Base-by-base conservation (phyloP, 2,797 vertebrate species). In the Cryptoprocta ferox region DNA sequence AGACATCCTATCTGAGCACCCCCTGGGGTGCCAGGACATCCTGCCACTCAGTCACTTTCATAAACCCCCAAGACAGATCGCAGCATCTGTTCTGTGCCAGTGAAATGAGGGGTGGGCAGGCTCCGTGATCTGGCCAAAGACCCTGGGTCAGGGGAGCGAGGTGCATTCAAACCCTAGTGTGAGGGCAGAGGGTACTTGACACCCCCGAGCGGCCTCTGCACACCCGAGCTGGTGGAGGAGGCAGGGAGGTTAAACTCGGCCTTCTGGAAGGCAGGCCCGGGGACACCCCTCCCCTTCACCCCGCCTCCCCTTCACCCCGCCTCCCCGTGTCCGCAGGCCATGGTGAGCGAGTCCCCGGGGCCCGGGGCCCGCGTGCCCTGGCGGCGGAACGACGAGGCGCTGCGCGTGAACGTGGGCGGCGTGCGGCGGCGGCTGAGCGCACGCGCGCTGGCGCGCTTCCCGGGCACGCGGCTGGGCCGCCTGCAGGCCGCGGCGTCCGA, bases 341-440 rank as follows among this genome's bases (percentile, higher is more conserved):
- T 95, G 96, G 81, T 83, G 88, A 94, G 82, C 63, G 96, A 84
- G 26, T 89, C 13, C 76, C 97, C 75, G 0, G 84, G 63, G 15
- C 75, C 91, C 0, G 71, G 76, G 6, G 50, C 83, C 9, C 53
- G 91, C 45, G 84, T 7, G 2, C 63, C 93, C 9, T 95, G 95
- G 97, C 15, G 48, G 91, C 86, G 1, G 35, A 65, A 85, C 37
- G 84, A 95, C 80, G 98, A 75, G 91, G 97, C 96, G 0, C 94
- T 99, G 97, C 99, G 99, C 91, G 99, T 99, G 97, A 99, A 99
- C 45, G 99, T 99, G 2, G 99, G 99, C 0, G 99, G 99, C 0
- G 98, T 99, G 98, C 99, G 99, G 97, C 98, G 99, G 96, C 99
- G 99, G 95, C 99, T 99, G 66, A 99, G 99, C 95, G 99, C 99